These are phyloP conservation scores for Notarius lentiginosus DNA, from an alignment of 2,113 vertebrate genomes.

Conservation along the genomic window DNA sequence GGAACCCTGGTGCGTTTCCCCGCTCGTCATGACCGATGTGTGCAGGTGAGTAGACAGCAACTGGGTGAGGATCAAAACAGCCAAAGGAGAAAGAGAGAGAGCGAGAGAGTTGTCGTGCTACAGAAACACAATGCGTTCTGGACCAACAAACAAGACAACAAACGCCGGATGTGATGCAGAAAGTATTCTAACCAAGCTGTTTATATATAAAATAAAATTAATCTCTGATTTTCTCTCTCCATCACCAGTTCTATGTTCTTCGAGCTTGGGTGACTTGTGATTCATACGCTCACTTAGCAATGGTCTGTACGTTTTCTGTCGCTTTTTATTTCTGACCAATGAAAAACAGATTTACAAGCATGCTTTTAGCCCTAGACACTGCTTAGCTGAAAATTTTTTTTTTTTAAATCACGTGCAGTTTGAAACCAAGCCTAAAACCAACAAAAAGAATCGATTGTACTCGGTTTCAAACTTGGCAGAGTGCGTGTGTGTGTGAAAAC, in stretches of 20 bases:
- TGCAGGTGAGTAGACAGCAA: no score
- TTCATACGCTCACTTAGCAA: neutral
- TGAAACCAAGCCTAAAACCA: neutral
- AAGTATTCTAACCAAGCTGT: neutral
- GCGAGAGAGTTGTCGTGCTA: neutral
- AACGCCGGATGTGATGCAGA: neutral
- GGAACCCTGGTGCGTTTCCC: neutral
- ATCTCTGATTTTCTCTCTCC: neutral
- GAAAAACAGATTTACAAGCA: neutral
- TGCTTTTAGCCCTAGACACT: neutral
- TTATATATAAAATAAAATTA: neutral
- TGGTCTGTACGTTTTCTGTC: neutral
- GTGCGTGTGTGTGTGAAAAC: neutral
- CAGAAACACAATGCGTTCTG: neutral
- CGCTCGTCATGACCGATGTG: no score
- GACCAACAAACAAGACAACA: neutral
- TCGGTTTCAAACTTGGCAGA: neutral
- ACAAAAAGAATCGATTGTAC: neutral
- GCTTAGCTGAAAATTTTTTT: neutral
- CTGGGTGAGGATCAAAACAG: no score
- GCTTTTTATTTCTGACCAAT: neutral
- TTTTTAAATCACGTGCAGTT: neutral
- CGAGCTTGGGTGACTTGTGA: neutral
- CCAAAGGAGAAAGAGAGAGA: no score
- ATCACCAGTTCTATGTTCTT: neutral